Base-by-base conservation (phyloP, 2,888 invertebrate genomes). In the Erannis defoliaria region DNA sequence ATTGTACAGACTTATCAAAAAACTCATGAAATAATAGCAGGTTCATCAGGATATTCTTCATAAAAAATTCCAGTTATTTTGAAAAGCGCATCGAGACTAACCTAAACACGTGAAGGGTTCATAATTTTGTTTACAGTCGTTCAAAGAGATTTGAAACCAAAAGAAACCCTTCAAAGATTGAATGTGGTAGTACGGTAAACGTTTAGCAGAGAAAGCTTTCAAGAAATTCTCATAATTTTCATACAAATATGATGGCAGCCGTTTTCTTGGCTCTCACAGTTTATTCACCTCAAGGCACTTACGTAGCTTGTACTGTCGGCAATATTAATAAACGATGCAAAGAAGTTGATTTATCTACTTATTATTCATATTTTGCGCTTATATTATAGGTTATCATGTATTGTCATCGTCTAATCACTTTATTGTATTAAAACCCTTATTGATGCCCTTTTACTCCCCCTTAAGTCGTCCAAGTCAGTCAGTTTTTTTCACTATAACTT, bases 151-250 rank as follows among this genome's bases (percentile, higher is more conserved):
- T 31, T 35, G 19, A 64, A 64, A 64, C 60, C 56, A 59, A 66
- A 49, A 63, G 38, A 61, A 54, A 54, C 59, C 49, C 56, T 55
- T 64, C 57, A 68, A 66, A 68, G 62, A 59, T 65, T 51, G 66
- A 58, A 58, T 64, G 59, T 63, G 62, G 56, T 57, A 50, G 62
- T 62, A 62, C 66, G 61, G 64, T 62, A 66, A 71, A 71, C 61
- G 68, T 64, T 75, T 66, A 70, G 72, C 66, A 72, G 71, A 69
- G 71, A 73, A 77, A 78, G 71, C 74, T 73, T 75, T 73, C 67
- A 75, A 73, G 74, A 73, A 74, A 71, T 73, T 74, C 75, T 63
- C 74, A 75, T 79, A 72, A 78, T 71, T 79, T 80, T 79, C 74
- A 74, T 75, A 74, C 68, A 76, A 73, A 75, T 77, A 77, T 73